Conservation (phyloP, 2,113 vertebrate genomes). For the Xenopus borealis region DNA sequence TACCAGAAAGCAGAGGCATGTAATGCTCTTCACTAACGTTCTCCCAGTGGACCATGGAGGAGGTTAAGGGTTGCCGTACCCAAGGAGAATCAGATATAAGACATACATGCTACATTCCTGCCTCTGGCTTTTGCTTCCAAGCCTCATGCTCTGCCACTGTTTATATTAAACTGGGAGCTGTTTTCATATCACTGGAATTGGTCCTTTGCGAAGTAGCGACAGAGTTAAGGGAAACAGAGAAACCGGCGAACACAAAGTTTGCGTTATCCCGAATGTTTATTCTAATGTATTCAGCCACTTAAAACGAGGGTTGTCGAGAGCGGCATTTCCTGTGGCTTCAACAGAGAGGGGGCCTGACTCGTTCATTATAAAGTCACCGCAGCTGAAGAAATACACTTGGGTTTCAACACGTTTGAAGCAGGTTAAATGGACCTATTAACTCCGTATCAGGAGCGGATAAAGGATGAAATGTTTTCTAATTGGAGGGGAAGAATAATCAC, state of each 20-base stretch:
- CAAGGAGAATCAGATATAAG: constrained; percentile 35
- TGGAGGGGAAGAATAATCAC: not conserved
- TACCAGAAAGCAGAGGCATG: constrained; percentile 28
- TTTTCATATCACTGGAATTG: constrained; percentile 31
- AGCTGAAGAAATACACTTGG: constrained; percentile 29
- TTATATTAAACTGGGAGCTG: constrained; percentile 34
- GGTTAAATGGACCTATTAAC: constrained; percentile 9
- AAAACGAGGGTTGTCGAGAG: constrained; percentile 8
- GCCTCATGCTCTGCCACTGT: constrained; percentile 16
- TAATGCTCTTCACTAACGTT: constrained; percentile 23
- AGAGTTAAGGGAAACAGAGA: constrained; percentile 9
- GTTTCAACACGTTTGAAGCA: constrained; percentile 14
- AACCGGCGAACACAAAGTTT: constrained; percentile 26
- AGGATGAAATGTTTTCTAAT: not conserved
- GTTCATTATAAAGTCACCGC: constrained; percentile 8
- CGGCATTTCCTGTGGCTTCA: constrained; percentile 31
- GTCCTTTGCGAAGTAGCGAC: constrained; percentile 13
- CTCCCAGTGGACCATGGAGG: constrained; percentile 44
- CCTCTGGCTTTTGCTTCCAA: constrained; percentile 9
- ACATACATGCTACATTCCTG: constrained; percentile 37
- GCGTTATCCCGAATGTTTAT: constrained; percentile 38
- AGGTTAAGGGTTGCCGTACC: constrained; percentile 35
- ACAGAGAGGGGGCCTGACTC: constrained; percentile 6
- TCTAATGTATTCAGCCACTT: constrained; percentile 42
- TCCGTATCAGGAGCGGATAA: not conserved